Base-by-base conservation (phyloP, 2,888 invertebrate genomes). In the Calliopum simillimum region DNA sequence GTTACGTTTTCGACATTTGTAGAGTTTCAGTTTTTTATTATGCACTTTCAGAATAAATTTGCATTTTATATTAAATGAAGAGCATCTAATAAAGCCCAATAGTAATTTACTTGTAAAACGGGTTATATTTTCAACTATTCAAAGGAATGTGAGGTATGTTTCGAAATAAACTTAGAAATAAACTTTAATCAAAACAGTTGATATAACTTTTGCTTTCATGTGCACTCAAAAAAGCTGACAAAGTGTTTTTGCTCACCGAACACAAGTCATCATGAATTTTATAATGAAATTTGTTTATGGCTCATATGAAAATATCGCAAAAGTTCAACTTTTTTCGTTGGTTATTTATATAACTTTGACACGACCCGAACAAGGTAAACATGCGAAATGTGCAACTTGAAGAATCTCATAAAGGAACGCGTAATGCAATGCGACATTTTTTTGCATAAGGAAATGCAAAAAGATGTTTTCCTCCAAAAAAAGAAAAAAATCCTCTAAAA, bases 301-400 rank as follows among this genome's bases (percentile, higher is more conserved):
- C 14, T 23, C 23, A 53, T 23, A 53, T 23, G 23, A 23, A 53
- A 23, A 21, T 23, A 21, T 19, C 11, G 14, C 23, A 23, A 33
- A 53, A 53, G 53, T 23, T 53, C n/a, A 21, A 53, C 53, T 53
- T 53, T 53, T 33, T 33, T 8, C 23, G 53, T 19, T 14, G 53
- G 53, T 53, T 53, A 14, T 53, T 53, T 53, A 53, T 53, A 4
- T 53, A 53, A 53, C 21, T 14, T 23, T 53, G 53, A 11, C 53
- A 53, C 53, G 23, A 21, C 13, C 14, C 53, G 49, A 23, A 23
- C 53, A 21, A 19, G 53, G 21, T 23, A 53, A 53, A 23, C 21
- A 53, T 4, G 21, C 12, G 1, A 23, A 53, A 53, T 23, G 53
- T 53, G 23, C 53, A 53, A 53, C 23, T 23, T 53, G 12, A 23